These are phyloP conservation scores for Vicugna pacos DNA, from an alignment of 2,113 vertebrate species.

Conservation along the genomic window DNA sequence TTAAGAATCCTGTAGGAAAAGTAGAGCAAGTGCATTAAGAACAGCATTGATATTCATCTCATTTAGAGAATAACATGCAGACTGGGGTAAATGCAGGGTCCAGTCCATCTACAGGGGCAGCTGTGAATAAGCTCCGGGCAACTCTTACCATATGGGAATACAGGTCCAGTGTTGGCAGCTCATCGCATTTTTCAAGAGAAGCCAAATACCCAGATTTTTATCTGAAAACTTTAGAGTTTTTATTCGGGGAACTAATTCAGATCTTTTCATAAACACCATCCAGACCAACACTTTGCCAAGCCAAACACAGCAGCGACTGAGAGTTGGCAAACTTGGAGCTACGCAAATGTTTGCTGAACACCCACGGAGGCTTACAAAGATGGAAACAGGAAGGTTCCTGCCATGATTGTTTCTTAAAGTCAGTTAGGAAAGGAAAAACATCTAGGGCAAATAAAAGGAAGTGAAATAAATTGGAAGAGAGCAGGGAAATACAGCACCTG, in stretches of 20 bases:
- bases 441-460: neutral
- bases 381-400: neutral
- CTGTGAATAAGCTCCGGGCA: neutral
- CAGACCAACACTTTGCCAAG: neutral
- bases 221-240: slow-evolving; percentile 25
- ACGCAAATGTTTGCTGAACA: neutral
- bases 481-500: neutral
- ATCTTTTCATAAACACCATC: slow-evolving; percentile 13
- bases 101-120: neutral
- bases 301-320: neutral
- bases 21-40: neutral
- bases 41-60: neutral
- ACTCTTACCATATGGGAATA: slow-evolving; percentile 10
- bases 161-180: neutral
- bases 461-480: neutral
- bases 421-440: neutral
- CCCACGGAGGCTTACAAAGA: neutral
- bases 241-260: neutral
- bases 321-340: neutral
- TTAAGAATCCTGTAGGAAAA: slow-evolving; percentile 33
- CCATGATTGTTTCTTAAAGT: neutral
- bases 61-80: neutral
- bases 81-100: neutral
- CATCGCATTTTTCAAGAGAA: slow-evolving; percentile 19
- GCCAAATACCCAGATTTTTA: slow-evolving; percentile 5